These are phyloP conservation scores for Sebastes nivosus DNA, from an alignment of 2,797 vertebrate genomes.

Conservation along the genomic window DNA sequence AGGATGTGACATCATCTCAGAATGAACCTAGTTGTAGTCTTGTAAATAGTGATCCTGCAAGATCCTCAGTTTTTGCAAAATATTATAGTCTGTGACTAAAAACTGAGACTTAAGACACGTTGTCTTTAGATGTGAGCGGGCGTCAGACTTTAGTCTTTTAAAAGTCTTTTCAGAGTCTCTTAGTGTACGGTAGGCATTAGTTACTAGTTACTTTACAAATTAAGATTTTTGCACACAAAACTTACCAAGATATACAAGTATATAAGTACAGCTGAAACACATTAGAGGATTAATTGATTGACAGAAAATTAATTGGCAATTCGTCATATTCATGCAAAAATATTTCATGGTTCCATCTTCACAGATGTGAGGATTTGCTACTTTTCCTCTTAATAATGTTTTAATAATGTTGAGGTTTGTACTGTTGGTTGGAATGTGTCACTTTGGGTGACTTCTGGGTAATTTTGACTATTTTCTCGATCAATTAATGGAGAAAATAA, in stretches of 20 bases:
- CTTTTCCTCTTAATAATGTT: no score
- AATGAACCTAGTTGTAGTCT: no score
- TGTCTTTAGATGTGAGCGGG: no score
- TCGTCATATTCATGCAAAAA: not conserved
- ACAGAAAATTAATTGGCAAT: not conserved
- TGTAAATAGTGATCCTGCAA: no score
- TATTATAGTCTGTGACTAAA: no score
- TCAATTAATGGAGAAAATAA: not conserved
- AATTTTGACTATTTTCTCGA: no score
- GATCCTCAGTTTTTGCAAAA: no score
- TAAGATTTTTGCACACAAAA: not conserved
- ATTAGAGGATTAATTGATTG: not conserved
- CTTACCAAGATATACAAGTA: not conserved
- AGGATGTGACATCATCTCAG: no score
- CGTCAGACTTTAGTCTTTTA: no score
- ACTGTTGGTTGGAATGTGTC: not conserved
- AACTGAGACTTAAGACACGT: no score
- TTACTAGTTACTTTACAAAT: not conserved
- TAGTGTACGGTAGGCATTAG: not conserved
- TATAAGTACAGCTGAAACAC: no score
- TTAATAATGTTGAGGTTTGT: not conserved
- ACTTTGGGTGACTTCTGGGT: not conserved
- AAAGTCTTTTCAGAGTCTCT: not conserved
- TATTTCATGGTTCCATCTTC: not conserved
- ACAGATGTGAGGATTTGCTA: not conserved